These are phyloP conservation scores for Cosmopolites sordidus DNA, from an alignment of 2,888 invertebrate genomes.

Conservation along the genomic window DNA sequence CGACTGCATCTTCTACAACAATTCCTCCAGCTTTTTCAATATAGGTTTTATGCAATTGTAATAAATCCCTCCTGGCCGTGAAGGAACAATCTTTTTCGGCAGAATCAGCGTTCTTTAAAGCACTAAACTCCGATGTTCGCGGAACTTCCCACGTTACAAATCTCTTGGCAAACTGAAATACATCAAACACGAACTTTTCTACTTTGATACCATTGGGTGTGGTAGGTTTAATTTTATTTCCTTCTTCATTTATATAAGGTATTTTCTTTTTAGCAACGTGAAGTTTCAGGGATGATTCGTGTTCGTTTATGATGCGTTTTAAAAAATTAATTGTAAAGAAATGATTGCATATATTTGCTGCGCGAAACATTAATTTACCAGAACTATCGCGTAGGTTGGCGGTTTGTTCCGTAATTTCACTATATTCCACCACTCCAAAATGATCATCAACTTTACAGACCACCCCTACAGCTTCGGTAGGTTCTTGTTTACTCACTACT, in stretches of 20 bases:
- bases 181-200: conserved; percentile 99
- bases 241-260: conserved; percentile 70
- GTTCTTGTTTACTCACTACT: conserved; percentile 88
- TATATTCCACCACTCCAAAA: conserved; percentile 95
- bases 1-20: conserved; percentile 60
- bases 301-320: conserved; percentile 62
- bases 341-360: conserved; percentile 98
- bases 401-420: conserved; percentile 86
- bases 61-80: conserved; percentile 76
- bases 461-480: conserved; percentile 93
- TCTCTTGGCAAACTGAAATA: conserved; percentile 87
- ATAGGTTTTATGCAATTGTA: conserved; percentile 72
- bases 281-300: conserved; percentile 73
- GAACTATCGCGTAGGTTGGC: conserved; percentile 74
- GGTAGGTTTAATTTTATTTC: conserved; percentile 68
- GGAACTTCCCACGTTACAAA: conserved; percentile 92
- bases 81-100: conserved; percentile 88
- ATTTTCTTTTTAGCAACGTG: conserved; percentile 99
- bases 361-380: conserved; percentile 82
- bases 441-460: conserved; percentile 88
- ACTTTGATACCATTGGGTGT: conserved; percentile 95
- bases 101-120: conserved; percentile 89
- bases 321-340: conserved; percentile 90
- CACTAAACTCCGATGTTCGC: conserved; percentile 92
- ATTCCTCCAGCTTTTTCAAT: conserved; percentile 77